These are phyloP conservation scores for Diabrotica undecimpunctata DNA, from an alignment of 1,140 invertebrate genomes.

Conservation along the genomic window DNA sequence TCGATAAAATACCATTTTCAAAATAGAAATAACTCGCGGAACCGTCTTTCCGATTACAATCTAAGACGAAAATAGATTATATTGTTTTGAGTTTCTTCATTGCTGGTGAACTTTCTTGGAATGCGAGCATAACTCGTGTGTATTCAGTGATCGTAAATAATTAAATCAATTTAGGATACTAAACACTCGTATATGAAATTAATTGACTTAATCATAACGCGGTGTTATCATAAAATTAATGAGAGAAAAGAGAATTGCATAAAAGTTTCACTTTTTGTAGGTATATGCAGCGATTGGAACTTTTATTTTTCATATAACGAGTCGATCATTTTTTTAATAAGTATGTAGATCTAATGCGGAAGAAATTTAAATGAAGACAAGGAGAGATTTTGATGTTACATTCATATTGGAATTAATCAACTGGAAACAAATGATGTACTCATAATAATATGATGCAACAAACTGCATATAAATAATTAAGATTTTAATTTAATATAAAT, in stretches of 20 bases:
- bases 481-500: no score
- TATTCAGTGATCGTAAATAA: slow-evolving; percentile 10
- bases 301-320: neutral
- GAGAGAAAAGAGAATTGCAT: neutral
- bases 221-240: neutral
- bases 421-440: neutral
- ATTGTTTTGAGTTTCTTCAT: neutral
- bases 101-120: slow-evolving; percentile 13
- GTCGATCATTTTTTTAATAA: no score
- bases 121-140: slow-evolving; percentile 4
- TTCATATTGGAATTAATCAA: neutral
- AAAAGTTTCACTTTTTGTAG: neutral
- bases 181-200: slow-evolving; percentile 1
- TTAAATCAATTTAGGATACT: slow-evolving; percentile 7
- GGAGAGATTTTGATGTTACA: no score
- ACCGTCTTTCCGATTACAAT: neutral
- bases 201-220: neutral
- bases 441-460: neutral
- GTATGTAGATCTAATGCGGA: no score
- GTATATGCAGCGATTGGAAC: neutral
- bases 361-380: no score
- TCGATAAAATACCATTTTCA: no score
- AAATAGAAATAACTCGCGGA: no score
- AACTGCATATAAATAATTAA: no score
- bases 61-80: neutral